A percentile compares a stretch with the other conserved stretches of the same genome.
phyloP scores from a whole-genome alignment of 2,888 invertebrate species.

The Phortica okadai region DNA sequence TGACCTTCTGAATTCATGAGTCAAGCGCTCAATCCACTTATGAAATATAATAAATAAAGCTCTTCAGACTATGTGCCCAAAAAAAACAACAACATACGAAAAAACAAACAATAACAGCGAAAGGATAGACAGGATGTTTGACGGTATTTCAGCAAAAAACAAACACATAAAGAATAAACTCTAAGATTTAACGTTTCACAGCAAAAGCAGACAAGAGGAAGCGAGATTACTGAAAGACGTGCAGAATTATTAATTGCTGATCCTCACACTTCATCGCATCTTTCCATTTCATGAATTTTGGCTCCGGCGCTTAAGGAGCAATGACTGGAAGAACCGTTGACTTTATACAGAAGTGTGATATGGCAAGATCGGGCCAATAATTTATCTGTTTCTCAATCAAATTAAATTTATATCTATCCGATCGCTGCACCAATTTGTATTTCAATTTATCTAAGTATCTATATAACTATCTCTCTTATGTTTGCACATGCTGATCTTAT shows the following conservation, averaged over 20 bases:
- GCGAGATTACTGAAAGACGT: constrained; percentile 41
- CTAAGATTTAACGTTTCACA: background rate
- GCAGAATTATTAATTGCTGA: constrained; percentile 68
- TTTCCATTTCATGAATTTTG: background rate
- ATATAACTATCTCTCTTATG: background rate
- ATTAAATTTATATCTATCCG: no score
- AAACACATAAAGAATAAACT: constrained; percentile 1
- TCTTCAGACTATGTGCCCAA: background rate
- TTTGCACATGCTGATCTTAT: background rate
- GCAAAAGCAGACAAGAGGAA: constrained; percentile 12
- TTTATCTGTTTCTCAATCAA: no score
- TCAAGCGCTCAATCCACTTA: background rate
- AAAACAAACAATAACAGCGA: background rate
- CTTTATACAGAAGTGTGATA: no score
- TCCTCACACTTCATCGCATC: constrained; percentile 32
- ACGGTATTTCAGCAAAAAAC: background rate
- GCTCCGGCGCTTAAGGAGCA: no score
- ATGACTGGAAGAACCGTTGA: no score
- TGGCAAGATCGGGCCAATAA: no score
- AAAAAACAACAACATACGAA: background rate
- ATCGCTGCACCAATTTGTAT: no score
- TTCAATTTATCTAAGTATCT: no score
- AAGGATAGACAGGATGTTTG: constrained; percentile 64
- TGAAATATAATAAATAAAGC: background rate
- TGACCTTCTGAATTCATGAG: no score